These are phyloP conservation scores for Drosophila antonietae DNA, from an alignment of 2,888 invertebrate genomes.

Conservation along the genomic window DNA sequence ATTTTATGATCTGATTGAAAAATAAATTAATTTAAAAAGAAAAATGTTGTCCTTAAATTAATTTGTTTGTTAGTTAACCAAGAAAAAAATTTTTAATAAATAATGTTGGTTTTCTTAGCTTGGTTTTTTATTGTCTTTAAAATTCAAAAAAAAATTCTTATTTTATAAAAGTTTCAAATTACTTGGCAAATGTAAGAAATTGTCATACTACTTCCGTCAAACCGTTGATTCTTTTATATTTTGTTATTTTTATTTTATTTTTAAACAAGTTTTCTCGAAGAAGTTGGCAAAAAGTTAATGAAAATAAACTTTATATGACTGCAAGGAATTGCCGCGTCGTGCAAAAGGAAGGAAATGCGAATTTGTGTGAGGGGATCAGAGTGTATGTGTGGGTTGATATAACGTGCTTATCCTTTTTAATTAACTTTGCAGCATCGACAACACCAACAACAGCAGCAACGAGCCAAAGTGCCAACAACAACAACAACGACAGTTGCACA, in stretches of 20 bases:
- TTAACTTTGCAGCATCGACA: conserved; percentile 65
- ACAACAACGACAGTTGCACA: conserved; percentile 40
- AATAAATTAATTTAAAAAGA: too few relatives aligned
- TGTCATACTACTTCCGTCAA: background rate
- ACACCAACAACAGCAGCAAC: conserved; percentile 16
- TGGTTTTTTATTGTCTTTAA: background rate
- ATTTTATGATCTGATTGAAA: too few relatives aligned
- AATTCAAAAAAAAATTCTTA: too few relatives aligned
- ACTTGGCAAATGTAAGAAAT: background rate
- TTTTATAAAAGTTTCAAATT: background rate
- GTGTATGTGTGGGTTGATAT: conserved; percentile 26
- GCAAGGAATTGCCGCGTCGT: background rate
- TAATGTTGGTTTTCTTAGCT: too few relatives aligned
- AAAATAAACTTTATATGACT: conserved; percentile 8
- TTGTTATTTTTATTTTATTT: background rate
- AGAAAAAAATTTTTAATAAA: too few relatives aligned
- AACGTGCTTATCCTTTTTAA: conserved; percentile 63
- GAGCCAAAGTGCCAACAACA: background rate
- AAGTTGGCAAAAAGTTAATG: conserved; percentile 24
- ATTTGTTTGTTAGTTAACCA: too few relatives aligned
- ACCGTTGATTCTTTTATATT: background rate
- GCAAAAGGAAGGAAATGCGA: background rate
- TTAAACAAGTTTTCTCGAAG: background rate
- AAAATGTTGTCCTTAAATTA: too few relatives aligned
- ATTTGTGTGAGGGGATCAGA: background rate